Evolutionary conservation across 2,797 vertebrate genomes (phyloP).

Genomic region (Anolis apletophallus): DNA sequence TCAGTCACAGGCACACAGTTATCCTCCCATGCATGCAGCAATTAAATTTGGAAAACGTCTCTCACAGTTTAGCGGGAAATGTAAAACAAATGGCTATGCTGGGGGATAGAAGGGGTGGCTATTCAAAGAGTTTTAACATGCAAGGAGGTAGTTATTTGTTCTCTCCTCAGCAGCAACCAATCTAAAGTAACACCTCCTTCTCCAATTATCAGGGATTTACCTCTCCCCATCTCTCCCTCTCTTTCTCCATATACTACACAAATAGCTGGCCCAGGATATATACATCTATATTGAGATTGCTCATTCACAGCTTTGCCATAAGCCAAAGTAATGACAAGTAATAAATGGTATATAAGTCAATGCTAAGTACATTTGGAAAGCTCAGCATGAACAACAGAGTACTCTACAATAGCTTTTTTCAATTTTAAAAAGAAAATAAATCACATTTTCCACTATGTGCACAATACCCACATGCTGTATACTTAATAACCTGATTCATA

Average conservation of each 20-base stretch:
- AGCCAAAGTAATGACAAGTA: background rate
- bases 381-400: background rate
- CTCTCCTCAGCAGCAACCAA: no score
- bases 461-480: background rate
- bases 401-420: background rate
- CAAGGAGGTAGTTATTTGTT: background rate
- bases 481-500: background rate
- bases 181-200: no score
- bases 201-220: no score
- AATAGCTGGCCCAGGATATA: no score
- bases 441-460: background rate
- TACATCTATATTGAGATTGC: no score
- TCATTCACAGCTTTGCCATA: no score
- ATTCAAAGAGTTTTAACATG: background rate
- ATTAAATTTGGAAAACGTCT: background rate
- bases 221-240: no score
- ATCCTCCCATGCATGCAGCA: background rate
- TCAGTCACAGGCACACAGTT: rapidly evolving
- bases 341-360: background rate
- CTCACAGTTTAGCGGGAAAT: background rate
- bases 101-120: no score
- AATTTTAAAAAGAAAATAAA: background rate
- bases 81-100: no score
- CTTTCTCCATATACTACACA: no score
- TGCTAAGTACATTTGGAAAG: background rate